Base-by-base conservation (phyloP, 1,140 invertebrate genomes). In the Fopius arisanus region DNA sequence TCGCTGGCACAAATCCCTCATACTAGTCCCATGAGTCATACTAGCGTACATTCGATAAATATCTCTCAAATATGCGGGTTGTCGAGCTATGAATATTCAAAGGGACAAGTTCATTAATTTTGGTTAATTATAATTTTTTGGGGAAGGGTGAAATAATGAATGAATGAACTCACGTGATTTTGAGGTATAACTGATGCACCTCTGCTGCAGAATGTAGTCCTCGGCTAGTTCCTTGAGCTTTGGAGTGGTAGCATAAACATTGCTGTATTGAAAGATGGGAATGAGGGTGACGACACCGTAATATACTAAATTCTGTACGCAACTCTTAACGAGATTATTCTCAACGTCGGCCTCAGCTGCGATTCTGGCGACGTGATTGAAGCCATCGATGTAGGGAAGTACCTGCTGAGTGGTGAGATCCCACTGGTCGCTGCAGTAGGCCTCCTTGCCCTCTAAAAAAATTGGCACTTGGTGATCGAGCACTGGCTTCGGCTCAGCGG, bases 341-440 rank as follows among this genome's bases (percentile, higher is more conserved):
- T 98, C 96, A 0, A 98, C 96, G 80, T 97, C 95, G 2, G 96
- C 94, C 79, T 94, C 91, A 0, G 91, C 90, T 0, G 94, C 92
- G 73, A 96, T 96, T 77, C 94, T 92, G 0, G 93, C 91, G 37
- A 98, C 92, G 86, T 98, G 96, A 87, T 97, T 97, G 79, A 95
- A 96, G 0, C 97, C 96, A 88, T 98, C 94, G 16, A 98, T 96
- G 79, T 94, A 95, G 0, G 96, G 95, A 14, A 97, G 88, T 48
- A 97, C 91, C 89, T 95, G 94, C 83, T 97, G 93, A 4, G 96
- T 98, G 3, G 97, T 98, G 23, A 98, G 90, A 87, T 98, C 96
- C 96, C 96, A 98, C 67, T 94, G 92, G 80, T 93, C 92, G 6
- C 86, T 86, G 77, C 88, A 90, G 82, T 88, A 90, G 70, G 84